Conservation (phyloP, 2,113 vertebrate genomes). For the Pseudorectes ferrugineus region DNA sequence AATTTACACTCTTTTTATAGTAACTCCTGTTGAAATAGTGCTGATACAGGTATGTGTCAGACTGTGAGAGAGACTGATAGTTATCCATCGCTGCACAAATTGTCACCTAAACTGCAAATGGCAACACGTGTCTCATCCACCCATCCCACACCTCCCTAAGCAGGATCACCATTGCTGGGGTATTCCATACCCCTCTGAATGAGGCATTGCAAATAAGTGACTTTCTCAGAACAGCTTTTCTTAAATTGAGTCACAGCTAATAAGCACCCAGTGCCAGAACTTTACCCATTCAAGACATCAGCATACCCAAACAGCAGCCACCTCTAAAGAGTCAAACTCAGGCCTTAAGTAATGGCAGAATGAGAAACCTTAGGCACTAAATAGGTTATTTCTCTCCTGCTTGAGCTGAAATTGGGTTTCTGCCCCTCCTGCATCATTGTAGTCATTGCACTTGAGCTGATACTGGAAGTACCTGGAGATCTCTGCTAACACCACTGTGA, state of each 20-base stretch:
- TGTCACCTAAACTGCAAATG: neutral
- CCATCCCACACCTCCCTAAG: accelerated
- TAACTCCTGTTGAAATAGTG: neutral
- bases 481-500: accelerated
- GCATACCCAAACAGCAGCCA: neutral
- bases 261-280: neutral
- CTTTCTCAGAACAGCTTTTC: neutral
- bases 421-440: accelerated
- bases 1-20: neutral
- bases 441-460: neutral
- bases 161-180: neutral
- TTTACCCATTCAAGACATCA: neutral
- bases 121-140: neutral
- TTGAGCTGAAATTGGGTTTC: neutral
- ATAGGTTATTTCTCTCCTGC: neutral
- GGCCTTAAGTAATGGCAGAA: neutral
- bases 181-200: neutral
- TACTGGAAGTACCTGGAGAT: accelerated
- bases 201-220: neutral
- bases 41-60: neutral
- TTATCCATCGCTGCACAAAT: neutral
- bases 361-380: neutral
- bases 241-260: neutral
- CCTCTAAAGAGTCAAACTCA: neutral
- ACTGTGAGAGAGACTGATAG: neutral